Evolutionary conservation across 2,888 invertebrate species (phyloP).

Genomic region (Drosophila nigritarsus): DNA sequence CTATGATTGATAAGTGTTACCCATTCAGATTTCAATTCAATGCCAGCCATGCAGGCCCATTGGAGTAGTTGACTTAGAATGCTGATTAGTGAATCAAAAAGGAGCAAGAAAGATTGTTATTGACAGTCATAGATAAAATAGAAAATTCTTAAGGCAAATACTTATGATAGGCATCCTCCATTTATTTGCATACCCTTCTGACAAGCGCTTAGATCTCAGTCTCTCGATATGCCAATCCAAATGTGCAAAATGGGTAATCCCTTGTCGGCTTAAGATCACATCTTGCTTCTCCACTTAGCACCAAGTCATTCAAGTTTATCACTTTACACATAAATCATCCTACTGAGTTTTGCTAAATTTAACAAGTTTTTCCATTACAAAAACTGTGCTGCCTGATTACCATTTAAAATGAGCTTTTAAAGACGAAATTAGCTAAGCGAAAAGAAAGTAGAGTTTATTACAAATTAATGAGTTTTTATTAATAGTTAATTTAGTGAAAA

Average conservation of each 20-base stretch:
- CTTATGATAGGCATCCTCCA: slow-evolving; percentile 20
- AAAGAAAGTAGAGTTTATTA: neutral
- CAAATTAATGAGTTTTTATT: slow-evolving; percentile 3
- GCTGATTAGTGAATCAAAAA: slow-evolving; percentile 30
- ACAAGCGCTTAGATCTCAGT: slow-evolving; percentile 51
- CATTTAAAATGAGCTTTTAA: slow-evolving; percentile 8
- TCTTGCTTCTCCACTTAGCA: slow-evolving; percentile 56
- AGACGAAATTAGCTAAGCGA: neutral
- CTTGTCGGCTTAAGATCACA: slow-evolving; percentile 55
- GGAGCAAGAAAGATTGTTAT: neutral
- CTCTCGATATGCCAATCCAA: slow-evolving; percentile 59
- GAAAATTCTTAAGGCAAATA: slow-evolving; percentile 39
- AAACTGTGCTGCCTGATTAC: slow-evolving; percentile 2
- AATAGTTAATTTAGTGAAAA: neutral
- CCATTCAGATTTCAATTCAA: slow-evolving; percentile 57
- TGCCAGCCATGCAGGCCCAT: slow-evolving; percentile 9
- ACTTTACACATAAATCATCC: slow-evolving; percentile 30
- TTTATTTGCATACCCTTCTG: slow-evolving; percentile 22
- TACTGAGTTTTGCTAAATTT: slow-evolving; percentile 7
- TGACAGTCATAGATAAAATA: slow-evolving; percentile 4
- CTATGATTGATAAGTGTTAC: slow-evolving; percentile 74
- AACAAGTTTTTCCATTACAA: slow-evolving; percentile 1
- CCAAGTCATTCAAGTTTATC: slow-evolving; percentile 46
- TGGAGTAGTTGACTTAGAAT: slow-evolving; percentile 7
- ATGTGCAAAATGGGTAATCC: slow-evolving; percentile 63